phyloP scores from a whole-genome alignment of 2,888 invertebrate species.

The Laothoe populi region DNA sequence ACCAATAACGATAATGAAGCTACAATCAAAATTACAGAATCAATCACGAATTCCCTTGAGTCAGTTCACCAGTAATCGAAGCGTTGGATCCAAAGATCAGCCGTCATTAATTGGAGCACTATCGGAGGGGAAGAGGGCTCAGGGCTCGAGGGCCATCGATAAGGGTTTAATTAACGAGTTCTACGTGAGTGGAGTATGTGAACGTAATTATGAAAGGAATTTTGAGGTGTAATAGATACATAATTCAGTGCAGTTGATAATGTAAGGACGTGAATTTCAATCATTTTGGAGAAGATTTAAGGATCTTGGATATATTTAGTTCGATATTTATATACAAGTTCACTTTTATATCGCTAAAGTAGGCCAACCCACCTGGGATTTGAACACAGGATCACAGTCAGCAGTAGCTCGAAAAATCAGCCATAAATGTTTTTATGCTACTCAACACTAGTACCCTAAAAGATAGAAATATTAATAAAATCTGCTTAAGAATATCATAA shows the following conservation, averaged over 20 bases:
- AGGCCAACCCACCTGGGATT: too few species aligned
- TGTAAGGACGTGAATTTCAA: too few species aligned
- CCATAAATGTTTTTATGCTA: too few species aligned
- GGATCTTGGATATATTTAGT: too few species aligned
- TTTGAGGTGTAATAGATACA: background rate
- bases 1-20: background rate
- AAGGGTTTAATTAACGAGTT: conserved; percentile 21
- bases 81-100: background rate
- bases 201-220: background rate
- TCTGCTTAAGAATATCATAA: too few species aligned
- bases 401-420: too few species aligned
- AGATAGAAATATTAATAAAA: too few species aligned
- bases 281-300: too few species aligned
- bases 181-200: conserved; percentile 7
- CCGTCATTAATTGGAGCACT: conserved; percentile 12
- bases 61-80: background rate
- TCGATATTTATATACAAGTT: too few species aligned
- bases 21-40: background rate
- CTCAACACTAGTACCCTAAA: too few species aligned
- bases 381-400: too few species aligned
- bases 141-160: conserved; percentile 17
- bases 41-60: background rate
- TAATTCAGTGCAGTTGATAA: background rate
- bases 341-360: too few species aligned
- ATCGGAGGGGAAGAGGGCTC: background rate